These are phyloP conservation scores for Hypselothyrea guttata DNA, from an alignment of 2,888 invertebrate genomes.

Conservation along the genomic window DNA sequence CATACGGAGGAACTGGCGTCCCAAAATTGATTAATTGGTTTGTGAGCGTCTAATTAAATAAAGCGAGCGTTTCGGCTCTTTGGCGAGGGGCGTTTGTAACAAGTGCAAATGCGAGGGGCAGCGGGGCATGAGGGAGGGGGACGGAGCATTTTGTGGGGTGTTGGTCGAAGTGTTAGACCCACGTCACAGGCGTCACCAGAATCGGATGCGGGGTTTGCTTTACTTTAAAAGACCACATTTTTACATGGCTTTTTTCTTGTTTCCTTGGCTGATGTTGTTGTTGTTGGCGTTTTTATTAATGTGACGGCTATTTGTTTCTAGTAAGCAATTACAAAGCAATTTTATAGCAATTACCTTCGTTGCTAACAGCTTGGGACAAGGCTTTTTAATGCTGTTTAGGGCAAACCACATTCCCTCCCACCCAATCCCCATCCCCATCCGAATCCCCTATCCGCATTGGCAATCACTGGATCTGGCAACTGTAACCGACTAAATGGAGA, in stretches of 20 bases:
- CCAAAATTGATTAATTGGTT: conserved; percentile 81
- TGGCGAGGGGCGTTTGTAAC: no score
- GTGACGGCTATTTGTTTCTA: conserved; percentile 75
- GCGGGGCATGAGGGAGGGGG: not conserved
- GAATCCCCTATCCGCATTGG: not conserved
- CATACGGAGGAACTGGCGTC: conserved; percentile 27
- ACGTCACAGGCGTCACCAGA: conserved; percentile 49
- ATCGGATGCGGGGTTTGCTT: conserved; percentile 24
- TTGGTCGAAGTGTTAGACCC: conserved; percentile 45
- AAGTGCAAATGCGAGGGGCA: not conserved
- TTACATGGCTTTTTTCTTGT: conserved; percentile 37
- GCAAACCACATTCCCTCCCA: conserved; percentile 41
- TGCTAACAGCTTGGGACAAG: conserved; percentile 69
- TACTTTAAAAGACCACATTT: conserved; percentile 62
- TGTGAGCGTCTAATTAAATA: conserved; percentile 81
- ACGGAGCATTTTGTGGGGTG: conserved; percentile 15
- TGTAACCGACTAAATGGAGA: conserved; percentile 11
- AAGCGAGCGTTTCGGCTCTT: conserved; percentile 60
- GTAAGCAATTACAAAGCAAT: conserved; percentile 75
- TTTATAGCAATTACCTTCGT: conserved; percentile 73
- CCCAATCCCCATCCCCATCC: not conserved
- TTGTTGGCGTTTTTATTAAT: conserved; percentile 62
- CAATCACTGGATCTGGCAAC: conserved; percentile 14
- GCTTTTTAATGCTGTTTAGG: conserved; percentile 57
- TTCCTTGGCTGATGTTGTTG: conserved; percentile 21